Conservation (phyloP, 2,888 invertebrate species). For the Acleris laterana region DNA sequence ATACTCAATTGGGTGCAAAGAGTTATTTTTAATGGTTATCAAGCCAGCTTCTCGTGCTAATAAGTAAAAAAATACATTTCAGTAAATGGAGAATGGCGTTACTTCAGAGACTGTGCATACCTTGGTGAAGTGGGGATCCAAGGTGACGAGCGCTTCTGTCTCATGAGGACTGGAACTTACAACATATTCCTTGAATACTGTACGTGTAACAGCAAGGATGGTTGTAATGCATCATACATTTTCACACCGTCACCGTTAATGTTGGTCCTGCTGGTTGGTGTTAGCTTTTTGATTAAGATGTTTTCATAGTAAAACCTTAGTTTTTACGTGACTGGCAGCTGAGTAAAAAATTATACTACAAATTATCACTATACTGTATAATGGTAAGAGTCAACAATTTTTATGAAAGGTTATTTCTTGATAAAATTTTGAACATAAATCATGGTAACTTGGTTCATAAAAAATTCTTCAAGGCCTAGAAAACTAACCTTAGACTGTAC, state of each 20-base stretch:
- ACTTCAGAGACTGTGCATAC: slow-evolving; percentile 94
- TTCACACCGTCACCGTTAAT: slow-evolving; percentile 61
- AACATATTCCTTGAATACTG: slow-evolving; percentile 97
- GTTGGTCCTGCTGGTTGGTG: slow-evolving; percentile 40
- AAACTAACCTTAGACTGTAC: no score
- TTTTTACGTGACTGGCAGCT: background rate
- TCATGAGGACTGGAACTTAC: slow-evolving; percentile 95
- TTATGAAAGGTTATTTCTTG: no score
- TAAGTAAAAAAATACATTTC: slow-evolving; percentile 47
- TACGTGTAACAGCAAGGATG: slow-evolving; percentile 96
- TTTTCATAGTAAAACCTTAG: slow-evolving; percentile 32
- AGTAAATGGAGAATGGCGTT: slow-evolving; percentile 95
- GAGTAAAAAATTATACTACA: no score
- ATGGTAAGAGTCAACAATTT: no score
- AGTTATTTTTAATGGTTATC: no score
- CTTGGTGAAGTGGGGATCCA: slow-evolving; percentile 95
- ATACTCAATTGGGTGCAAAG: no score
- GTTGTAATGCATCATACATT: slow-evolving; percentile 89
- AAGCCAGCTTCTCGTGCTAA: background rate
- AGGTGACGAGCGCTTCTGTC: slow-evolving; percentile 95
- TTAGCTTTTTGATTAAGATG: slow-evolving; percentile 38
- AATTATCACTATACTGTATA: no score
- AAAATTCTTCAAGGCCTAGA: no score
- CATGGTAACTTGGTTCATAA: no score
- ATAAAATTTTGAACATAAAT: no score